Evolutionary conservation across 2,113 vertebrate genomes (phyloP).

Genomic region (Heteronetta atricapilla): DNA sequence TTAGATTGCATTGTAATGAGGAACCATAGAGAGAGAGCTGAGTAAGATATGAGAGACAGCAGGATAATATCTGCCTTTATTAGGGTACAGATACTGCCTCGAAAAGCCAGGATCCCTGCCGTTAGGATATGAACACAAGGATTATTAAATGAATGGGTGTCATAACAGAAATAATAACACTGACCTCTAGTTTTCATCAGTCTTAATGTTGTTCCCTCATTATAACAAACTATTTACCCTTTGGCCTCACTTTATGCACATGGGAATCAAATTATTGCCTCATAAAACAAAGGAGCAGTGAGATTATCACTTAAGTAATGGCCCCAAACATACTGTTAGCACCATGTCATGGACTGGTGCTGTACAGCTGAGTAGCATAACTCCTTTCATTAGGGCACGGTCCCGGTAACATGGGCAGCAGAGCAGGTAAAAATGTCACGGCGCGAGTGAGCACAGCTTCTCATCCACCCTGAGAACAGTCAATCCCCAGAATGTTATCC

Average conservation of each 20-base stretch:
- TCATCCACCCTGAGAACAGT: not conserved
- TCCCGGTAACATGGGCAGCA: not conserved
- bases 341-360: not conserved
- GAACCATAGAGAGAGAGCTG: not conserved
- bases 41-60: not conserved
- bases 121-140: constrained; percentile 20
- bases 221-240: constrained; percentile 68
- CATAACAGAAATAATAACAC: constrained; percentile 64
- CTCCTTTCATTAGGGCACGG: not conserved
- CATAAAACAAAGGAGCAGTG: constrained; percentile 65
- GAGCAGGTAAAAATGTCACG: not conserved
- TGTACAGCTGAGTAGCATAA: not conserved
- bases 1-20: not conserved
- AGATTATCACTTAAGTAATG: constrained; percentile 56
- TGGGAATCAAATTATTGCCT: constrained; percentile 67
- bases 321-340: constrained; percentile 47
- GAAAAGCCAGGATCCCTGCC: constrained; percentile 31
- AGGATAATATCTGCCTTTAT: constrained; percentile 38
- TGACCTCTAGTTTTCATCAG: constrained; percentile 68
- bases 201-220: constrained; percentile 62
- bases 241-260: constrained; percentile 62
- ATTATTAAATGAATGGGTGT: constrained; percentile 62
- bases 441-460: not conserved
- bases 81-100: constrained; percentile 18
- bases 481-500: not conserved